These are phyloP conservation scores for Cyclura pinguis DNA, from an alignment of 2,797 vertebrate species.

Conservation along the genomic window DNA sequence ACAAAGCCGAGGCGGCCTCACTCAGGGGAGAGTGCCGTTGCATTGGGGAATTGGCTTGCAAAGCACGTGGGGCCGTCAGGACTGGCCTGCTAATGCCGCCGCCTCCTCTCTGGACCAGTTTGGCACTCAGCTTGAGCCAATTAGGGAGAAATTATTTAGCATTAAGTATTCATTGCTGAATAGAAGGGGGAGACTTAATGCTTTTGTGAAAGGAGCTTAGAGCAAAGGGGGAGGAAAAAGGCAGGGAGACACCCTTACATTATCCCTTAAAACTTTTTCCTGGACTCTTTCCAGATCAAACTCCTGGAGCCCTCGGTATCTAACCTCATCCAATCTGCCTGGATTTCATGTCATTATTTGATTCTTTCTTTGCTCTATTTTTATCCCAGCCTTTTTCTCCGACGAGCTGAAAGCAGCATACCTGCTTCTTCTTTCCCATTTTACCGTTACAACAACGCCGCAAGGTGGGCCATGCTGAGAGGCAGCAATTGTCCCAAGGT, in stretches of 20 bases:
- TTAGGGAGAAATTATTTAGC: slow-evolving; percentile 10
- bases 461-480: background rate
- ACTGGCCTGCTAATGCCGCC: background rate
- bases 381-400: background rate
- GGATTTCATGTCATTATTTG: too few relatives aligned
- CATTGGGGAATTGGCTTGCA: background rate
- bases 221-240: too few relatives aligned
- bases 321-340: too few relatives aligned
- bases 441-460: background rate
- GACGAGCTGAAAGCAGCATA: background rate
- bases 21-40: background rate
- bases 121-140: background rate
- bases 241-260: too few relatives aligned
- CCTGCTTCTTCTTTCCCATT: too few relatives aligned
- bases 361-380: background rate
- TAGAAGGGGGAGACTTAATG: background rate
- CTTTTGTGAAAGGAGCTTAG: background rate
- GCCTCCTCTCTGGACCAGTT: background rate
- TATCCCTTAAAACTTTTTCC: too few relatives aligned
- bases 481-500: background rate
- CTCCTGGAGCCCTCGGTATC: too few relatives aligned
- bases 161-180: slow-evolving; percentile 2
- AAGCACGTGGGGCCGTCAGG: background rate
- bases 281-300: too few relatives aligned
- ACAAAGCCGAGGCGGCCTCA: too few relatives aligned